Percentiles rank a stretch among this genome's conserved stretches.
Conservation (phyloP, 2,888 invertebrate genomes). For the Stegophylla sp. region DNA sequence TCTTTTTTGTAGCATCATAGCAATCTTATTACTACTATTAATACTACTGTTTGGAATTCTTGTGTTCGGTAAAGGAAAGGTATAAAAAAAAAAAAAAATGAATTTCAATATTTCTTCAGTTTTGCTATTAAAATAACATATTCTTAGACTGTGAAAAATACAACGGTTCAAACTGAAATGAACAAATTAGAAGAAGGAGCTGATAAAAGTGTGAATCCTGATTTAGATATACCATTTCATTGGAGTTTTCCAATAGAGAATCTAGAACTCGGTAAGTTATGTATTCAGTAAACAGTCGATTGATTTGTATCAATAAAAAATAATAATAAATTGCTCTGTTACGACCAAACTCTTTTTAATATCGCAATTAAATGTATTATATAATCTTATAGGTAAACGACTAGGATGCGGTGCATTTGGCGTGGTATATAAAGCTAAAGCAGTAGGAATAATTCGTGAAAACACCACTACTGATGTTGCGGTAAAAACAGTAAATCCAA, state of each 20-base stretch:
- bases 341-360: no score
- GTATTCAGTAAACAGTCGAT: no score
- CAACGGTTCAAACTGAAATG: slow-evolving; percentile 68
- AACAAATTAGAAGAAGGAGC: slow-evolving; percentile 80
- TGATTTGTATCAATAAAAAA: no score
- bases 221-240: slow-evolving; percentile 82
- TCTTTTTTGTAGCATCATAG: no score
- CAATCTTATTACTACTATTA: no score
- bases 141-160: slow-evolving; percentile 20
- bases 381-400: slow-evolving; percentile 81
- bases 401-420: slow-evolving; percentile 95
- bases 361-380: no score
- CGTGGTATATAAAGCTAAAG: slow-evolving; percentile 85
- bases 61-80: slow-evolving; percentile 65
- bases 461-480: slow-evolving; percentile 83
- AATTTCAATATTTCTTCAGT: no score
- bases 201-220: no score
- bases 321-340: no score
- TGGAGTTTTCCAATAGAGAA: slow-evolving; percentile 90
- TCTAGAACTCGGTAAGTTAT: no score
- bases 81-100: slow-evolving; percentile 61
- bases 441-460: slow-evolving; percentile 78
- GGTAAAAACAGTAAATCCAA: slow-evolving; percentile 92
- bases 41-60: slow-evolving; percentile 63
- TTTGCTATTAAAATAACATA: slow-evolving; percentile 61